These are phyloP conservation scores for Brenthis daphne DNA, from an alignment of 2,888 invertebrate genomes.

Conservation along the genomic window DNA sequence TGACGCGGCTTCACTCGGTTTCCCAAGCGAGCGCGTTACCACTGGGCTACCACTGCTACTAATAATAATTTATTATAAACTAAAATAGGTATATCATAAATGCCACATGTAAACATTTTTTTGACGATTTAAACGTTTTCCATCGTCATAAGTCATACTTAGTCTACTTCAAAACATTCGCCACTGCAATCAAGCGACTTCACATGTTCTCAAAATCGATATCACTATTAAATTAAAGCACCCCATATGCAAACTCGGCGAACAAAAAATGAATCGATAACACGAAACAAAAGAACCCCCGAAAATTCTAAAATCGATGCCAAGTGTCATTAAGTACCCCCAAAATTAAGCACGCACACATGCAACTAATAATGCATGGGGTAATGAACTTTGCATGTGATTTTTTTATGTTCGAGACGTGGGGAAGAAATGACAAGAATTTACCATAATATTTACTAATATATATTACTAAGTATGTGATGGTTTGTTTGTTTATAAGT, in stretches of 20 bases:
- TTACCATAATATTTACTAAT: constrained; percentile 1
- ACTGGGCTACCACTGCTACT: too few relatives aligned
- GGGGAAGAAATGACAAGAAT: constrained; percentile 13
- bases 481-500: not conserved
- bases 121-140: too few relatives aligned
- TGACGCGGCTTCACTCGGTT: too few relatives aligned
- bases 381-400: constrained; percentile 59
- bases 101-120: too few relatives aligned
- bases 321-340: constrained; percentile 82
- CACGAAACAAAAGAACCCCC: constrained; percentile 79
- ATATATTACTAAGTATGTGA: not conserved
- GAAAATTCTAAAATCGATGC: constrained; percentile 78
- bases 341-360: constrained; percentile 65
- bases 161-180: not conserved
- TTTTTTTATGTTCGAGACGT: constrained; percentile 42
- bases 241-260: constrained; percentile 59
- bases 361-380: constrained; percentile 52
- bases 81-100: too few relatives aligned
- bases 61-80: too few relatives aligned
- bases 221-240: constrained; percentile 33
- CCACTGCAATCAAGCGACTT: constrained; percentile 6
- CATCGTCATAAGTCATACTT: not conserved
- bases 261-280: constrained; percentile 69
- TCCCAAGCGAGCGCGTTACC: too few relatives aligned
- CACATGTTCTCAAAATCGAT: constrained; percentile 30